These are phyloP conservation scores for Solea solea DNA, from an alignment of 2,113 vertebrate genomes.

Conservation along the genomic window DNA sequence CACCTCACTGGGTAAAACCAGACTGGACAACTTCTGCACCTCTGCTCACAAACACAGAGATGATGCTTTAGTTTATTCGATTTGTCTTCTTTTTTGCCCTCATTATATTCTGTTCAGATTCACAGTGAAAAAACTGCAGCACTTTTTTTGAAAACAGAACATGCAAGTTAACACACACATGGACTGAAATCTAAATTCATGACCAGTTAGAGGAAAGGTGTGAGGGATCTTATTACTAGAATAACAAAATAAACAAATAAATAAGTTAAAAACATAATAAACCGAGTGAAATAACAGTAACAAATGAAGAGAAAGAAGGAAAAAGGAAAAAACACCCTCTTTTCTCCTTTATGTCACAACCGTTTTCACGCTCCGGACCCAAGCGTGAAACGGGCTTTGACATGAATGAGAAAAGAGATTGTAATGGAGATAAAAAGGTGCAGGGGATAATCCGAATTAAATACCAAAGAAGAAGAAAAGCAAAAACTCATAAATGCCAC, in stretches of 20 bases:
- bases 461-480: not conserved
- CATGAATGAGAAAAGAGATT: slow-evolving; percentile 32
- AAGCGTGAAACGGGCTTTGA: slow-evolving; percentile 17
- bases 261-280: no score
- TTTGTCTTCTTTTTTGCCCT: no score
- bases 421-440: not conserved
- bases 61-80: no score
- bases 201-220: not conserved
- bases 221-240: not conserved
- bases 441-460: not conserved
- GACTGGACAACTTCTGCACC: slow-evolving; percentile 95
- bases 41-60: slow-evolving; percentile 74
- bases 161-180: not conserved
- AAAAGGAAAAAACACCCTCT: not conserved
- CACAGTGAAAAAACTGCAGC: no score
- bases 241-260: not conserved
- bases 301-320: not conserved
- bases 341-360: slow-evolving; percentile 68
- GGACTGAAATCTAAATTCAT: not conserved
- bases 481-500: not conserved
- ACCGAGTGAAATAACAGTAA: not conserved
- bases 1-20: slow-evolving; percentile 94
- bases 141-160: no score
- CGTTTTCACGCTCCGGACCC: slow-evolving; percentile 78
- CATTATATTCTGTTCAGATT: no score